Base-by-base conservation (phyloP, 2,888 invertebrate species). In the Eumacrocentrus americanus region DNA sequence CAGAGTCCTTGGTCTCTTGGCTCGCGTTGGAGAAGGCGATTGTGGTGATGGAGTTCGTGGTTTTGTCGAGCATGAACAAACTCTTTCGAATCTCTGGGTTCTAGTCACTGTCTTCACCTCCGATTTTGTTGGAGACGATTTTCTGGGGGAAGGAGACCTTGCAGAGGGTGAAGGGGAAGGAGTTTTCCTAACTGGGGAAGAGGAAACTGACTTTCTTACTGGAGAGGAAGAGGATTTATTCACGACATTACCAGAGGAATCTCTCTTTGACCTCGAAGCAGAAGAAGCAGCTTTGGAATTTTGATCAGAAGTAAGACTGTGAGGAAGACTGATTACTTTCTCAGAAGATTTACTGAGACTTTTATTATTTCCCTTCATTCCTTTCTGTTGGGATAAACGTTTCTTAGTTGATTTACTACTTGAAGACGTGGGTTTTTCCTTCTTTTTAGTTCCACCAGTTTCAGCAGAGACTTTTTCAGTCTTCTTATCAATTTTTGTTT, bases 21-120 rank as follows among this genome's bases (percentile, higher is more conserved):
- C 67, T 62, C 70, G 64, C 29, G 66, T 66, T 18, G 67, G 70
- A 34, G 66, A 68, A 1, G 65, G 61, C 1, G 71, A 70, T 5
- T 61, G 60, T 1, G 66, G 25, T 4, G 48, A 54, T n/a, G 56
- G 35, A 34, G 9, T 22, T 18, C 54, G 53, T 2, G 40, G 5
- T 50, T 38, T 55, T n/a, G 54, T 34, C 9, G 54, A 59, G 40
- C 47, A 58, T 40, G 22, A 12, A 35, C 46, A 55, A 11, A 22
- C 18, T 11, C 37, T 11, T 37, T 35, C 54, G 29, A 20, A 14
- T 23, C 16, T 11, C 6, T 37, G 37, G 4, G 14, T 23, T 38
- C 37, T 52, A 9, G 4, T 38, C 7, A 2, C 22, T 3, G 3
- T 38, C 12, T 52, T 18, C 3, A 2, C n/a, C 11, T 50, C 50